Percentiles rank a stretch among this genome's conserved stretches.
Conservation (phyloP, 2,113 vertebrate species). For the Sclerurus mexicanus region DNA sequence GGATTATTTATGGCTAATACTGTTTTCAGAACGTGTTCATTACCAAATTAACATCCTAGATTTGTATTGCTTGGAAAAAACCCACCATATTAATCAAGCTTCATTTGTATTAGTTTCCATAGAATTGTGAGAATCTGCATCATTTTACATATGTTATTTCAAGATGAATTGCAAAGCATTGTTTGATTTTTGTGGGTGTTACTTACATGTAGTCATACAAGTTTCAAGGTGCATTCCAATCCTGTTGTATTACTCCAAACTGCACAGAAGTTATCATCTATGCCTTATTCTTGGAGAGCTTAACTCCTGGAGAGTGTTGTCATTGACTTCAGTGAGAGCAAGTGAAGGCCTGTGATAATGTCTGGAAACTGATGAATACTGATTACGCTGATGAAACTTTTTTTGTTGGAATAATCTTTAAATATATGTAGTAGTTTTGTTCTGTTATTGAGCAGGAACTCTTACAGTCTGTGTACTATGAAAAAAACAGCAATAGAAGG, state of each 20-base stretch:
- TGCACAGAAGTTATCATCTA: constrained; percentile 28
- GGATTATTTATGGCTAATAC: constrained; percentile 32
- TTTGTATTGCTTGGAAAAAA: constrained; percentile 29
- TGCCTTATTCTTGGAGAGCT: constrained; percentile 59
- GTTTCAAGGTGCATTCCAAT: constrained; percentile 26
- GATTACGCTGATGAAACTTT: constrained; percentile 25
- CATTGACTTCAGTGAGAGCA: background rate
- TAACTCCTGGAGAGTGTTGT: background rate
- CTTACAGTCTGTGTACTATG: background rate
- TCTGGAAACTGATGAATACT: constrained; percentile 17
- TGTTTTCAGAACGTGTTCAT: constrained; percentile 6
- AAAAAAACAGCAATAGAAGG: constrained; percentile 2
- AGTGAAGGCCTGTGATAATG: background rate
- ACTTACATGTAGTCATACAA: constrained; percentile 8
- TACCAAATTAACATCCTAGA: constrained; percentile 23
- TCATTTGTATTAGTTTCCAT: constrained; percentile 41
- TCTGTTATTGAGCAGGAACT: constrained; percentile 8
- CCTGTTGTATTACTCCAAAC: background rate
- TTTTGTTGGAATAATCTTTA: constrained; percentile 10
- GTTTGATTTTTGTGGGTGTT: constrained; percentile 47
- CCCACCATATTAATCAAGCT: background rate
- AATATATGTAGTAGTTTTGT: background rate
- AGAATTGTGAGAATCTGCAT: background rate
- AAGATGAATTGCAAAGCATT: constrained; percentile 21
- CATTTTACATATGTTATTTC: constrained; percentile 13